Conservation (phyloP, 2,888 invertebrate genomes). For the Eilema caniola region DNA sequence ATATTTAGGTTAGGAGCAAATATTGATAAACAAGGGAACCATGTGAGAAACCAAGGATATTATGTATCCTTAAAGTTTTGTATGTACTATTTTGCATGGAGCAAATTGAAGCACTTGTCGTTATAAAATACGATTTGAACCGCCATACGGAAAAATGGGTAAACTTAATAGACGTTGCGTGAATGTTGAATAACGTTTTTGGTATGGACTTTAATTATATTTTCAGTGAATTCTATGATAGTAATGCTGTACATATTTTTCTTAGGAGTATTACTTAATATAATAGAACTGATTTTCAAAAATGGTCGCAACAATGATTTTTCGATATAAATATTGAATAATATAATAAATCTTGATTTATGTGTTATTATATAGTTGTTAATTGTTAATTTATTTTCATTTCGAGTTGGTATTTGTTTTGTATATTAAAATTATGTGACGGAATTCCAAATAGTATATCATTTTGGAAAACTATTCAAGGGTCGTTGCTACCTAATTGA, state of each 20-base stretch:
- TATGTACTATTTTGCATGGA: constrained; percentile 94
- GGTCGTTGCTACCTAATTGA: constrained; percentile 11
- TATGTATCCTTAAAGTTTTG: constrained; percentile 85
- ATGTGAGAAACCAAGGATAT: constrained; percentile 89
- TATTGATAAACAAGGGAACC: constrained; percentile 87
- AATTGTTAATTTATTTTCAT: background rate
- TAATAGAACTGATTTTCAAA: no score
- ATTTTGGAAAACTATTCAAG: background rate
- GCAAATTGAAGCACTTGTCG: constrained; percentile 81
- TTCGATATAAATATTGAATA: background rate
- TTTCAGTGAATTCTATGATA: background rate
- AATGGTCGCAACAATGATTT: background rate
- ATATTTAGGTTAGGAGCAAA: constrained; percentile 23
- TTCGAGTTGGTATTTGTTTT: background rate
- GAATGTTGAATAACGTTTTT: constrained; percentile 18
- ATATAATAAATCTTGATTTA: background rate
- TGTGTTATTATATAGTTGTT: no score
- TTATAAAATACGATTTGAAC: constrained; percentile 44
- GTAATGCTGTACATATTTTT: background rate
- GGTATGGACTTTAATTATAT: background rate
- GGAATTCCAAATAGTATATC: background rate
- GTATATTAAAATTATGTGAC: background rate
- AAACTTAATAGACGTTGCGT: background rate
- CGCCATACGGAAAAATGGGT: constrained; percentile 69
- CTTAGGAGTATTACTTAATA: background rate